Percentiles rank a stretch among this genome's conserved stretches.
phyloP scores from a whole-genome alignment of 2,888 invertebrate species.

The Galerucella calmariensis region DNA sequence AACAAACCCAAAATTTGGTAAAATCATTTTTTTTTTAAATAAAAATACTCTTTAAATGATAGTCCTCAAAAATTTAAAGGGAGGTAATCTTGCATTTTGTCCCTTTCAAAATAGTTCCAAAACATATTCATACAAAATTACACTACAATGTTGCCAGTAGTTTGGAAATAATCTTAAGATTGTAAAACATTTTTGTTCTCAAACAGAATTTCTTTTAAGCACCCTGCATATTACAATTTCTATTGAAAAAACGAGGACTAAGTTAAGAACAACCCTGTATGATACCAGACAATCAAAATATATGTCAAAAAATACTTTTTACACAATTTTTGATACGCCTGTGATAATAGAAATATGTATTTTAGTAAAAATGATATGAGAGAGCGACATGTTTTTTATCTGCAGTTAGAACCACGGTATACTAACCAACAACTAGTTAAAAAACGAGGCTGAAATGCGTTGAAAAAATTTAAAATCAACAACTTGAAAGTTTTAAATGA shows the following conservation, averaged over 20 bases:
- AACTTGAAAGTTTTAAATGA: not conserved
- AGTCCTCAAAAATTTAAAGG: no score
- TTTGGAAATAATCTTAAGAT: no score
- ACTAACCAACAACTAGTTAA: slow-evolving; percentile 7
- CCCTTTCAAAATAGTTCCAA: no score
- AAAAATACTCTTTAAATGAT: no score
- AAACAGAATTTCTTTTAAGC: no score
- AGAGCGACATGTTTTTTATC: slow-evolving; percentile 42
- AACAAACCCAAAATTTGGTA: no score
- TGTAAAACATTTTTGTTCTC: no score
- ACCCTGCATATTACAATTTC: not conserved
- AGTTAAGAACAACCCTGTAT: slow-evolving; percentile 9
- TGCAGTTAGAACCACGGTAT: slow-evolving; percentile 43
- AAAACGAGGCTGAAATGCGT: not conserved
- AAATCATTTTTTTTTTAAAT: no score
- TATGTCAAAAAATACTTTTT: slow-evolving; percentile 10
- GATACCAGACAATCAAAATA: slow-evolving; percentile 26
- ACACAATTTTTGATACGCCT: slow-evolving; percentile 4
- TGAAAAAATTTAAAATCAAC: not conserved
- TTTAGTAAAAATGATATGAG: slow-evolving; percentile 34
- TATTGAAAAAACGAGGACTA: not conserved
- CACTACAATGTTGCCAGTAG: no score
- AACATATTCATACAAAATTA: no score
- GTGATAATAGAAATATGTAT: not conserved
- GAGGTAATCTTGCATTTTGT: no score